Percentiles rank a stretch among this genome's conserved stretches.
phyloP scores from a whole-genome alignment of 1,140 invertebrate genomes.

The Tetragnatha versicolor region DNA sequence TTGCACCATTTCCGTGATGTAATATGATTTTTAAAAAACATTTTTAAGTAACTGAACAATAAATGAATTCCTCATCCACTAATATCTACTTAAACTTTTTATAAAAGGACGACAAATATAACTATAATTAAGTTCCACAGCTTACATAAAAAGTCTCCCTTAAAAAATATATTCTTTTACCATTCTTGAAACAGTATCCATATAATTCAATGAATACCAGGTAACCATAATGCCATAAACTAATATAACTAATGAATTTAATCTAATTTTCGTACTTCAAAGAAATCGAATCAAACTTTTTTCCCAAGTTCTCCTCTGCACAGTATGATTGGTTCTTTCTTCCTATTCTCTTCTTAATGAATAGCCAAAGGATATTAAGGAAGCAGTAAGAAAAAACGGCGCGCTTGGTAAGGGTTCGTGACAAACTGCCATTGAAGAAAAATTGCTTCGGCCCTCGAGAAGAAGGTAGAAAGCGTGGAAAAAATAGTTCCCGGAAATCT shows the following conservation, averaged over 20 bases:
- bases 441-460: background rate
- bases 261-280: background rate
- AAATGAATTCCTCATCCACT: too few relatives aligned
- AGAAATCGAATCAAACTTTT: background rate
- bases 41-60: too few relatives aligned
- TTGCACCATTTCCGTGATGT: too few relatives aligned
- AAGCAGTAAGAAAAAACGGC: background rate
- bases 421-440: conserved; percentile 13
- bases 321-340: too few relatives aligned
- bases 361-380: conserved; percentile 6
- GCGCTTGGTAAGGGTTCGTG: background rate
- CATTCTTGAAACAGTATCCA: background rate
- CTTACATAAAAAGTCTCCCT: background rate
- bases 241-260: background rate
- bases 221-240: background rate
- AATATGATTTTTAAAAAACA: too few relatives aligned
- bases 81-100: too few relatives aligned
- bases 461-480: background rate
- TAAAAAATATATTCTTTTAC: background rate
- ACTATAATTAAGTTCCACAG: too few relatives aligned
- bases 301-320: background rate
- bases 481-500: conserved; percentile 13
- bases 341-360: background rate
- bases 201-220: background rate
- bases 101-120: too few relatives aligned